Conservation (phyloP, 2,113 vertebrate genomes). For the Megaleporinus macrocephalus region DNA sequence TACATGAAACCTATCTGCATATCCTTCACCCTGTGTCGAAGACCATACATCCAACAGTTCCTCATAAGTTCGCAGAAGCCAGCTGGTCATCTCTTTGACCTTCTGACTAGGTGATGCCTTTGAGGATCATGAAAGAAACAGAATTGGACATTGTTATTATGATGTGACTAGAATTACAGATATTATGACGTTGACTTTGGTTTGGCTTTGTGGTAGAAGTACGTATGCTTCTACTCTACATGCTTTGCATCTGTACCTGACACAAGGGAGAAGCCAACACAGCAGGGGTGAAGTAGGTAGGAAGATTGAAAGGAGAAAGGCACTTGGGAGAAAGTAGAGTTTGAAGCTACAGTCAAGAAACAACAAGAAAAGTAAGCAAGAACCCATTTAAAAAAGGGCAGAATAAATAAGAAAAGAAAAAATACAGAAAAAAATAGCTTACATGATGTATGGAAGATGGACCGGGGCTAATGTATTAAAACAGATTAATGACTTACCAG, state of each 20-base stretch:
- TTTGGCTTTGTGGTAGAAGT: background rate
- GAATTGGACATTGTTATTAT: background rate
- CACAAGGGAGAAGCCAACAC: conserved; percentile 51
- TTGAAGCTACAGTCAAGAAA: conserved; percentile 45
- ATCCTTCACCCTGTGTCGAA: conserved; percentile 68
- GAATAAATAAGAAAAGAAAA: background rate
- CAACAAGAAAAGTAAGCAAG: conserved; percentile 11
- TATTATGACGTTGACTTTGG: background rate
- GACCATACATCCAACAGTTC: conserved; percentile 70
- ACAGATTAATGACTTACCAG: too few relatives aligned
- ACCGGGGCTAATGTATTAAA: too few relatives aligned
- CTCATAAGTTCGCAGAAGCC: conserved; percentile 75
- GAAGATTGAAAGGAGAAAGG: conserved; percentile 57
- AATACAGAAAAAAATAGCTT: background rate
- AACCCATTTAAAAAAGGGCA: background rate
- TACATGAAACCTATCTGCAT: conserved; percentile 77
- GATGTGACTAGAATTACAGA: background rate
- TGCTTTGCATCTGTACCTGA: conserved; percentile 50
- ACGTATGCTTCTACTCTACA: background rate
- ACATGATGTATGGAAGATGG: background rate
- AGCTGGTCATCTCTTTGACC: conserved; percentile 71
- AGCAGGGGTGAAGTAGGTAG: conserved; percentile 52
- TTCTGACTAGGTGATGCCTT: conserved; percentile 63
- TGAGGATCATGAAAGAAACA: conserved; percentile 6
- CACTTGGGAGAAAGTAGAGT: conserved; percentile 47